Evolutionary conservation across 2,113 vertebrate genomes (phyloP), one percentile per base, ranked within the genome.

Genomic region (Scomber scombrus): DNA sequence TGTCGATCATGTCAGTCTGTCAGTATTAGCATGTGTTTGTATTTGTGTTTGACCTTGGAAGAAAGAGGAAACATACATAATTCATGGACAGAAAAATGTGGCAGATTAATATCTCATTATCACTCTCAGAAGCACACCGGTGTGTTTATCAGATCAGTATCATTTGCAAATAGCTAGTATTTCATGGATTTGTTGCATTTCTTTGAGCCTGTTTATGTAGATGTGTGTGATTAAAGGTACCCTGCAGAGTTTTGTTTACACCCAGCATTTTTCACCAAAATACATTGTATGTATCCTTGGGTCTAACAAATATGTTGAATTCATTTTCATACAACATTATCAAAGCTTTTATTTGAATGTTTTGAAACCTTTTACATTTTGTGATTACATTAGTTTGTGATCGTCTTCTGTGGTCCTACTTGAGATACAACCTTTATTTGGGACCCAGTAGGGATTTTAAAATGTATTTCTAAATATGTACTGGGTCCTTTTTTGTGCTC

Each of bases 31-130:
- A 15, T 46, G 15, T 14, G 13, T 21, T 29, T 65, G 31, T 71
- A 19, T 29, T 23, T 50, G 60, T 15, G 5, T 78, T 23, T 23
- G n/a, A 19, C 14, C 34, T 58, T 80, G 6, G 8, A 40, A 40
- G 34, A 40, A 60, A 19, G 14, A 43, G 21, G n/a, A 63, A 71
- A 71, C n/a, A 47, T 66, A 64, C 9, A 40, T 40, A 40, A 40
- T 40, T 40, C 34, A 40, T 40, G 34, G 9, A 40, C 34, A 40
- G 34, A 40, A 40, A 1, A 34, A 34, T 34, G 31, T 34, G 14
- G 14, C 29, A 56, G 9, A 47, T 68, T 70, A 15, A 18, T 47
- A 61, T 19, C 19, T 69, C 26, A 60, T 75, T 70, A 62, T 21
- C 29, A 13, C n/a, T 67, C 23, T 51, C 21, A 65, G 63, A 52